Base-by-base conservation (phyloP, 2,888 invertebrate genomes). In the Nasonovia ribisnigri region DNA sequence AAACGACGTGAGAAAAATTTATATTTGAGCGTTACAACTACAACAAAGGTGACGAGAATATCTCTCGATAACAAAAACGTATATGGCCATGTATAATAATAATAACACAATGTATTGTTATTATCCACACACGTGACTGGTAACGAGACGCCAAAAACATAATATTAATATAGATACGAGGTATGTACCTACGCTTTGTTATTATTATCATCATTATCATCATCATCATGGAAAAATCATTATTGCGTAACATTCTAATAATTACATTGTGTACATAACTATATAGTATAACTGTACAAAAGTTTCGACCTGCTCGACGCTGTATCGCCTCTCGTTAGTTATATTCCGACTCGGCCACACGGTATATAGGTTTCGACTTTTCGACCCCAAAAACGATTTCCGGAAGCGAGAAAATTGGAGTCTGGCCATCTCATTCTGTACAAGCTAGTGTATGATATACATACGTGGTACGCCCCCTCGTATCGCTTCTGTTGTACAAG, bases 401-500 rank as follows among this genome's bases (percentile, higher is more conserved):
- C 36, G 36, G 4, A 57, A 57, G 57, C 42, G 29, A 57, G 57
- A 89, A 89, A 89, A 89, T 89, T 89, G 89, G 57, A 89, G 42
- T 43, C 57, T 26, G 16, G 57, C 89, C 89, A 89, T 77, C 20
- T 20, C 36, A 1, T 77, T 77, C 20, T 77, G 8, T 77, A 36
- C 36, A 36, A 36, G 20, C 36, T 20, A 77, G 36, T 36, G 10
- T 36, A 77, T 77, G 77, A 77, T 36, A 24, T 77, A 77, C 77
- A 77, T 3, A 20, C 20, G 77, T 3, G 36, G 36, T 36, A 77
- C 77, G 77, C 77, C 77, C 77, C 77, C 36, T 77, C 36, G 36
- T 36, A 36, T 77, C 20, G 77, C 1, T 77, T 20, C 20, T 36
- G 77, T 77, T 42, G 36, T 77, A 77, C 36, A 77, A 77, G 77